Conservation (phyloP, 2,113 vertebrate genomes). For the Pachypanchax playfairii region DNA sequence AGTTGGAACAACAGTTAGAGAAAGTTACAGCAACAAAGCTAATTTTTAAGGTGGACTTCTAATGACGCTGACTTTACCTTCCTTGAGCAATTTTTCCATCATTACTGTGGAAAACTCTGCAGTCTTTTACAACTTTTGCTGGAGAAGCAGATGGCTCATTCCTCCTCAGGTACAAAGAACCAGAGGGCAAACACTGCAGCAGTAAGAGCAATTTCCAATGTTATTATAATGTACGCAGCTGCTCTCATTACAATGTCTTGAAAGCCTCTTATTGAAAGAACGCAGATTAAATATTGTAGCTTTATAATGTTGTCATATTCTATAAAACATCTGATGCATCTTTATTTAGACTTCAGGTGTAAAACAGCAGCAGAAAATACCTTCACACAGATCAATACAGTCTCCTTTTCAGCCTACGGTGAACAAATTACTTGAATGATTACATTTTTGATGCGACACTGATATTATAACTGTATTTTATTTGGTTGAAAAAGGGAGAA, state of each 20-base stretch:
- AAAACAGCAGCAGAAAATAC: background rate
- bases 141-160: background rate
- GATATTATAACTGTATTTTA: background rate
- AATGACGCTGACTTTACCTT: background rate
- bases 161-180: background rate
- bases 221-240: background rate
- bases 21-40: too few relatives aligned
- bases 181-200: too few relatives aligned
- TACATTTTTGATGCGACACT: background rate
- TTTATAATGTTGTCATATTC: background rate
- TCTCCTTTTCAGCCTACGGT: background rate
- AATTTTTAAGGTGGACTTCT: background rate
- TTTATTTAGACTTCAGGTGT: background rate
- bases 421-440: background rate
- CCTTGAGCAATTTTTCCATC: background rate
- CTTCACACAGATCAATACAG: background rate
- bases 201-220: background rate
- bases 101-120: background rate
- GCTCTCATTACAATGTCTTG: background rate
- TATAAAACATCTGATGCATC: background rate
- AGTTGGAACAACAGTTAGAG: too few relatives aligned
- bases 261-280: background rate
- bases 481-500: background rate
- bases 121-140: background rate
- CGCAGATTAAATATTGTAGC: background rate